A percentile compares a stretch with the other conserved stretches of the same genome.
phyloP scores from a whole-genome alignment of 2,797 vertebrate genomes.

The Thripadectes ignobilis region DNA sequence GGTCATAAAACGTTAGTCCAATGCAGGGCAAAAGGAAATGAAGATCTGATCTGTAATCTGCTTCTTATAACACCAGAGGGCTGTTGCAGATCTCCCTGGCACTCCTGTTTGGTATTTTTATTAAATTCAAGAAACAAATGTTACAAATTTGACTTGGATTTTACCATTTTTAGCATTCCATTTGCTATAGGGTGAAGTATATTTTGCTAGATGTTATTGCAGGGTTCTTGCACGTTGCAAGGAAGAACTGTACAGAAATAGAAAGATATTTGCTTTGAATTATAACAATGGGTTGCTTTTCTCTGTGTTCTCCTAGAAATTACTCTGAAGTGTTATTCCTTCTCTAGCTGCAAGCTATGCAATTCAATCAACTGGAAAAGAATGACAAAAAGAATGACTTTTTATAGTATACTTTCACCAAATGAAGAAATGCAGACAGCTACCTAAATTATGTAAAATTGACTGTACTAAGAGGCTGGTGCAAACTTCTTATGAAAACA shows the following conservation, averaged over 20 bases:
- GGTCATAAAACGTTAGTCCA: slow-evolving; percentile 13
- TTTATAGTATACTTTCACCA: neutral
- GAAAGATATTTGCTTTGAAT: neutral
- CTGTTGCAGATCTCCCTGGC: slow-evolving; percentile 36
- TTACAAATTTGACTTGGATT: slow-evolving; percentile 37
- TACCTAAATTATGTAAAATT: slow-evolving; percentile 29
- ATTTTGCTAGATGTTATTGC: neutral
- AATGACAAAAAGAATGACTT: neutral
- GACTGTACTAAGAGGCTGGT: neutral
- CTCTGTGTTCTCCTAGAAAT: neutral
- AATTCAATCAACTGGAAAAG: neutral
- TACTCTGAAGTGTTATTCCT: neutral
- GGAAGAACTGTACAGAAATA: neutral
- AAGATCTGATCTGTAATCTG: slow-evolving; percentile 33
- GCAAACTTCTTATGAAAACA: slow-evolving; percentile 23
- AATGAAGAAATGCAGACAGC: neutral
- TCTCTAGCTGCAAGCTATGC: neutral
- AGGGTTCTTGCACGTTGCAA: neutral
- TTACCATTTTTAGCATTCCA: neutral
- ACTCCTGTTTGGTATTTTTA: slow-evolving; percentile 5
- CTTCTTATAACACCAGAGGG: slow-evolving; percentile 42
- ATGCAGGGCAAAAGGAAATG: slow-evolving; percentile 45
- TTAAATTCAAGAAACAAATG: slow-evolving; percentile 52
- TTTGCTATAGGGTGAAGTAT: neutral
- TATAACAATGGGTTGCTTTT: neutral